Conservation (phyloP, 2,888 invertebrate species). For the Sycophila texana region DNA sequence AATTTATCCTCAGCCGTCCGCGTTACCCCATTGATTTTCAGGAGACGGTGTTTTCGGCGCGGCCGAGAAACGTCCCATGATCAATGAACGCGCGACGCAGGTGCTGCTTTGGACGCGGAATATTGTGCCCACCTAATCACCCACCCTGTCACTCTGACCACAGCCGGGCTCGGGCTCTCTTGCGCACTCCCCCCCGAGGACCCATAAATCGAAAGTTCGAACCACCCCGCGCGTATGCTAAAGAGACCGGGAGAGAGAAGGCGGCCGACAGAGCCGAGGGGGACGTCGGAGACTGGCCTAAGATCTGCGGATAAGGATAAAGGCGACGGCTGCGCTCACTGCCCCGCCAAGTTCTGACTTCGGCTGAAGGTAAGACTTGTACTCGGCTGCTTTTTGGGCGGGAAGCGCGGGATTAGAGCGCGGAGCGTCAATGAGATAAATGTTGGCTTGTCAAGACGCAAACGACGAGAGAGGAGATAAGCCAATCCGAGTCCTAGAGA, state of each 20-base stretch:
- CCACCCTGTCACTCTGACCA: slow-evolving; percentile 75
- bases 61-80: slow-evolving; percentile 61
- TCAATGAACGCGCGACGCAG: slow-evolving; percentile 74
- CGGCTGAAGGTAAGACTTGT: slow-evolving; percentile 30
- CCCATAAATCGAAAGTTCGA: slow-evolving; percentile 75
- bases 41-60: background rate
- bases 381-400: slow-evolving; percentile 41
- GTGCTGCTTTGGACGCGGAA: slow-evolving; percentile 72
- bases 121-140: slow-evolving; percentile 75
- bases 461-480: slow-evolving; percentile 2
- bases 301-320: slow-evolving; percentile 52
- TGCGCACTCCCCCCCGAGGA: slow-evolving; percentile 58
- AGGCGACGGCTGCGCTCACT: background rate
- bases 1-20: background rate
- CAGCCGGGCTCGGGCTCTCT: slow-evolving; percentile 55
- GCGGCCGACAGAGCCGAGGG: background rate
- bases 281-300: slow-evolving; percentile 31
- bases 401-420: slow-evolving; percentile 42
- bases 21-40: background rate
- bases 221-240: slow-evolving; percentile 43
- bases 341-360: slow-evolving; percentile 33
- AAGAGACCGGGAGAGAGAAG: slow-evolving; percentile 8
- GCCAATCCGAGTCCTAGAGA: background rate
- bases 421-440: slow-evolving; percentile 48
- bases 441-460: slow-evolving; percentile 9